These are phyloP conservation scores for Acheta domesticus DNA, from an alignment of 2,888 invertebrate species.

Conservation along the genomic window DNA sequence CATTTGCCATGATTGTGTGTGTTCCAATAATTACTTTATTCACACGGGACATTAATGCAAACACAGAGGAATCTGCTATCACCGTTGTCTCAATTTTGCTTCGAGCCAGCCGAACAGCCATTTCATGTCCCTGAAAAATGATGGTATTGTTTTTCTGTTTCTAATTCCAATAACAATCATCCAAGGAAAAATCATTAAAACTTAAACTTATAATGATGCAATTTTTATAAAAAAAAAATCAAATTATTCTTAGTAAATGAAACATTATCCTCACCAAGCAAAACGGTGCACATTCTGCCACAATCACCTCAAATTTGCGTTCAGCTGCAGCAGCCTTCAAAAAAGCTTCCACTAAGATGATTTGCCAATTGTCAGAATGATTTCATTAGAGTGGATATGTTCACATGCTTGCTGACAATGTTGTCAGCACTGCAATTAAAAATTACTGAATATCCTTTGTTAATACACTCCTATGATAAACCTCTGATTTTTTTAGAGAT, in stretches of 20 bases:
- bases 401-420: slow-evolving; percentile 81
- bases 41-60: slow-evolving; percentile 90
- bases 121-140: slow-evolving; percentile 69
- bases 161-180: too few species aligned
- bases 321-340: slow-evolving; percentile 74
- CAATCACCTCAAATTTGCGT: slow-evolving; percentile 76
- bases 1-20: slow-evolving; percentile 85
- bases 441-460: neutral
- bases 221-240: too few species aligned
- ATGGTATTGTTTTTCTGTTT: too few species aligned
- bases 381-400: slow-evolving; percentile 88
- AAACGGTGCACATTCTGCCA: slow-evolving; percentile 71
- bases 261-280: slow-evolving; percentile 47
- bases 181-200: too few species aligned
- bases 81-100: slow-evolving; percentile 78
- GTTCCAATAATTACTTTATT: slow-evolving; percentile 91
- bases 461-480: too few species aligned
- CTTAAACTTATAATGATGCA: too few species aligned
- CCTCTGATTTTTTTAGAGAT: too few species aligned
- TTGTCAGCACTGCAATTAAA: slow-evolving; percentile 62
- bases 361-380: slow-evolving; percentile 79
- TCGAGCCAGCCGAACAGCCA: slow-evolving; percentile 74
- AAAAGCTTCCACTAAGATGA: slow-evolving; percentile 79
- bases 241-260: too few species aligned
- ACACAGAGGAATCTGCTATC: slow-evolving; percentile 80